Conservation (phyloP, 2,113 vertebrate genomes). For the Dipodomys ordii region DNA sequence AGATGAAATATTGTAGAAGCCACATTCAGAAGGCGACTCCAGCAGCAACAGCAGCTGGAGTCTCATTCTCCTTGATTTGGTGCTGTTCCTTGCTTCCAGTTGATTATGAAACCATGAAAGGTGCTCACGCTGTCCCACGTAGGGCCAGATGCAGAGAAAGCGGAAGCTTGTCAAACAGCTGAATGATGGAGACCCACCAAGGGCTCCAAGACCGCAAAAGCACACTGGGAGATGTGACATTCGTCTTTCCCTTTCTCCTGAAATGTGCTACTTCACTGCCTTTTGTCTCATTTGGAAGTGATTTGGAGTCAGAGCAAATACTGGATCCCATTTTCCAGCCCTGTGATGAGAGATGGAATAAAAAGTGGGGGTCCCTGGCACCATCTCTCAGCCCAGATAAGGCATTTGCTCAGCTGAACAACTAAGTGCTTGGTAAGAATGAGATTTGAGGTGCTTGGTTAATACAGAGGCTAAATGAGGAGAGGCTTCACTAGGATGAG, state of each 20-base stretch:
- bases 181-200: conserved; percentile 80
- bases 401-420: conserved; percentile 6
- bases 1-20: conserved; percentile 94
- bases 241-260: conserved; percentile 76
- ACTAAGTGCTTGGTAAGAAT: background rate
- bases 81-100: conserved; percentile 93
- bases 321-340: conserved; percentile 58
- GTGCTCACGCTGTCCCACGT: conserved; percentile 75
- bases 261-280: conserved; percentile 68
- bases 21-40: conserved; percentile 92
- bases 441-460: background rate
- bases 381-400: background rate
- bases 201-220: conserved; percentile 63
- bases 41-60: conserved; percentile 91
- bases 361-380: background rate
- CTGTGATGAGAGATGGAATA: background rate
- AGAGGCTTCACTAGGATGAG: background rate
- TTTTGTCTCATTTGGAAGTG: conserved; percentile 80
- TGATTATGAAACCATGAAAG: conserved; percentile 92
- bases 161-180: conserved; percentile 82
- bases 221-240: conserved; percentile 62
- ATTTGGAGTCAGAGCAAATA: conserved; percentile 78
- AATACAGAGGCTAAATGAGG: background rate
- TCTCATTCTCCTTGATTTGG: conserved; percentile 93
- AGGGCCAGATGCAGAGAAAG: conserved; percentile 76